Percentiles rank a stretch among this genome's conserved stretches.
Evolutionary conservation across 2,797 vertebrate genomes (phyloP).

Genomic region (Cyclopterus lumpus): DNA sequence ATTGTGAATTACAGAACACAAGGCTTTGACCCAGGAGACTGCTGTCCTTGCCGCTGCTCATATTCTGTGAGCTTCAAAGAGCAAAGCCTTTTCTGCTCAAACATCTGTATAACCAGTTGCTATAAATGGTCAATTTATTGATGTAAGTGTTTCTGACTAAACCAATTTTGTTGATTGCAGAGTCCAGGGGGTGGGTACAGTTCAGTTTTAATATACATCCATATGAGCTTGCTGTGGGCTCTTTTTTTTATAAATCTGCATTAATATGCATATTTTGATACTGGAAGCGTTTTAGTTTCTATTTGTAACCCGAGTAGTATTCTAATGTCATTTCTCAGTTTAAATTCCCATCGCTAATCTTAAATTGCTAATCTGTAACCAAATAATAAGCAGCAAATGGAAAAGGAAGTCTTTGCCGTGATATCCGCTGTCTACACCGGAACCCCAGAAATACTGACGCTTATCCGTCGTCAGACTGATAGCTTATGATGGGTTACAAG

Average conservation of each 20-base stretch:
- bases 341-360: not conserved
- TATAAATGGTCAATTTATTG: not conserved
- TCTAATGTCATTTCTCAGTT: not conserved
- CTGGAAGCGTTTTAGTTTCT: not conserved
- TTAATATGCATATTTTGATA: not conserved
- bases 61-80: not conserved
- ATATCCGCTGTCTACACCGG: not conserved
- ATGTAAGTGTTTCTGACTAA: not conserved
- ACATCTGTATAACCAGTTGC: not conserved
- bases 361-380: not conserved
- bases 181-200: too few relatives aligned
- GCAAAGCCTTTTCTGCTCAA: not conserved
- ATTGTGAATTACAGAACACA: not conserved
- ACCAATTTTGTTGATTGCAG: conserved; percentile 4
- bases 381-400: not conserved
- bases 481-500: not conserved
- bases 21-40: not conserved
- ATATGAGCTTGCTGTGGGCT: not conserved
- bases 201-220: not conserved
- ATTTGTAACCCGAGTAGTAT: not conserved
- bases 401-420: not conserved
- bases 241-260: not conserved
- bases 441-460: not conserved
- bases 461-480: not conserved
- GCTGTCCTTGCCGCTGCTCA: not conserved